Evolutionary conservation across 2,888 invertebrate genomes (phyloP).

Genomic region (Cecidostiba fungosa): DNA sequence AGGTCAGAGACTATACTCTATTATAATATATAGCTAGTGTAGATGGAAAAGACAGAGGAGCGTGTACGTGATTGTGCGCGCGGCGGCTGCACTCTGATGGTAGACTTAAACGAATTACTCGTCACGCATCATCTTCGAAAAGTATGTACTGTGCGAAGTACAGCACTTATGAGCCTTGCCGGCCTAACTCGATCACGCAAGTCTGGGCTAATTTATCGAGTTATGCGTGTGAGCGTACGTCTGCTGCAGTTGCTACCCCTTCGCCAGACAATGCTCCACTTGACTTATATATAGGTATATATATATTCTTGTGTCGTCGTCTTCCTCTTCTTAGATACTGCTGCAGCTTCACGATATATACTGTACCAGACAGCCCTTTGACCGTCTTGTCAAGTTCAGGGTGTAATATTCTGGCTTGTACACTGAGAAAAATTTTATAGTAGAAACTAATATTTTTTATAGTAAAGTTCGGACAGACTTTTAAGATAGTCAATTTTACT

Average conservation of each 20-base stretch:
- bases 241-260: background rate
- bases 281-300: background rate
- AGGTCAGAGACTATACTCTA: constrained; percentile 47
- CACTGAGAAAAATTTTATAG: no score
- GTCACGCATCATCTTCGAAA: constrained; percentile 54
- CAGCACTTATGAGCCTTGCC: constrained; percentile 53
- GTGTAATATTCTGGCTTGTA: background rate
- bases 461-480: no score
- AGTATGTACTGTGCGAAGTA: constrained; percentile 38
- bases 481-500: no score
- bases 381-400: background rate
- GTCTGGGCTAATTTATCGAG: constrained; percentile 57
- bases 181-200: constrained; percentile 55
- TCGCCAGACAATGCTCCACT: background rate
- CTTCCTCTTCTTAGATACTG: no score
- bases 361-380: background rate
- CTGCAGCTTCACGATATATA: background rate
- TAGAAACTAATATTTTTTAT: no score
- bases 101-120: constrained; percentile 46
- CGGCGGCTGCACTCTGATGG: constrained; percentile 19
- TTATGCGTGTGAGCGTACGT: constrained; percentile 29
- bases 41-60: constrained; percentile 6
- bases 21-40: no score
- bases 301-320: no score
- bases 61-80: background rate